Percentiles rank a stretch among this genome's conserved stretches.
Evolutionary conservation across 2,113 vertebrate genomes (phyloP).

Genomic region (Tyto alba): DNA sequence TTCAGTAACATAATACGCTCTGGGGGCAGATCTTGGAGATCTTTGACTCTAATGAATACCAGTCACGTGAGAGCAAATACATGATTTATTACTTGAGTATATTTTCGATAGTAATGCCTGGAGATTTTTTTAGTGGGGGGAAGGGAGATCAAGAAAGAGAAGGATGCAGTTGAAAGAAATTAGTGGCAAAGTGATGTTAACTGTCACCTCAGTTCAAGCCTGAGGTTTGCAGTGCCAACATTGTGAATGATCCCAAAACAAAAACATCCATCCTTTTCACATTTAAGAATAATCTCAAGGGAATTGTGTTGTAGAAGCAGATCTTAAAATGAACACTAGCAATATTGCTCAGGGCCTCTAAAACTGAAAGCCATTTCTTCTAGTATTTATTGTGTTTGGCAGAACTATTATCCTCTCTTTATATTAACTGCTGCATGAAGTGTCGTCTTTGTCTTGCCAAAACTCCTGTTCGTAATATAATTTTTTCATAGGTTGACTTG

Average conservation of each 20-base stretch:
- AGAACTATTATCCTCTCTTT: conserved; percentile 25
- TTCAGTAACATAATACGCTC: conserved; percentile 66
- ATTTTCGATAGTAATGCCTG: conserved; percentile 26
- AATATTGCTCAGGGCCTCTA: conserved; percentile 28
- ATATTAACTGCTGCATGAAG: conserved; percentile 50
- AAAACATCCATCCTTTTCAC: conserved; percentile 21
- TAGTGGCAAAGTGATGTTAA: conserved; percentile 14
- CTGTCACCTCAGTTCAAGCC: conserved; percentile 12
- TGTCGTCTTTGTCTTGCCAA: conserved; percentile 31
- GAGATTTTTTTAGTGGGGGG: background rate
- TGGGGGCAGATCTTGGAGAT: conserved; percentile 49
- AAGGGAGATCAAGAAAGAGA: background rate
- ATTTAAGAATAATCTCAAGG: background rate
- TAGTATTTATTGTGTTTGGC: conserved; percentile 63
- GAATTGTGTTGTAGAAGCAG: conserved; percentile 11
- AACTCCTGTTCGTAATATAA: conserved; percentile 35
- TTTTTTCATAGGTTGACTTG: conserved; percentile 11
- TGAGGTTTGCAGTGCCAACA: background rate
- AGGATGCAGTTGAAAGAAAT: conserved; percentile 21
- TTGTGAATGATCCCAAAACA: conserved; percentile 21
- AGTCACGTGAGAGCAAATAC: conserved; percentile 49
- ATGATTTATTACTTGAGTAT: conserved; percentile 59
- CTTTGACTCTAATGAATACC: conserved; percentile 51
- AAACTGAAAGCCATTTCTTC: conserved; percentile 37
- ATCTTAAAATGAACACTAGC: conserved; percentile 42